Conservation (phyloP, 2,888 invertebrate species). For the Dioctria rufipes region DNA sequence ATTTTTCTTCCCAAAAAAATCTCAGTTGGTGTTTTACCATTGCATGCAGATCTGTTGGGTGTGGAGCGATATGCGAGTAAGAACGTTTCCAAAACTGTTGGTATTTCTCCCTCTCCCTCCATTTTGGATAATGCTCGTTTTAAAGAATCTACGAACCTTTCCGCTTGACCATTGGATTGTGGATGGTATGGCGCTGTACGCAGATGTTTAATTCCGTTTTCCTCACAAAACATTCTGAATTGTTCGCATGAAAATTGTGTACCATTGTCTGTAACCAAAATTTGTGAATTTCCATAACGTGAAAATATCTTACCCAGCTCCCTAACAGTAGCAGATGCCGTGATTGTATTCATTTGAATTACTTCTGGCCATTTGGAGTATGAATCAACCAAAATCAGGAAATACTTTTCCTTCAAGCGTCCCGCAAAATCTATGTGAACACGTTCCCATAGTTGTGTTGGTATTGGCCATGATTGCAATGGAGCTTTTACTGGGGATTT, state of each 20-base stretch:
- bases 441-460: not conserved
- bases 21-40: too few relatives aligned
- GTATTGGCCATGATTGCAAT: not conserved
- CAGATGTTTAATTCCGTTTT: too few relatives aligned
- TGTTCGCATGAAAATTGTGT: not conserved
- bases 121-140: too few relatives aligned
- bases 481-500: not conserved
- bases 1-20: too few relatives aligned
- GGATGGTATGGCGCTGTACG: too few relatives aligned
- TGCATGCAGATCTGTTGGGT: too few relatives aligned
- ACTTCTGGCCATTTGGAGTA: not conserved
- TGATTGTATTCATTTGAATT: not conserved
- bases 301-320: not conserved
- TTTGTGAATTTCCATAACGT: not conserved
- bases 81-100: too few relatives aligned
- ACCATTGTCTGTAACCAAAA: not conserved
- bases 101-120: too few relatives aligned
- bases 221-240: not conserved
- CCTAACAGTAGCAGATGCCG: not conserved
- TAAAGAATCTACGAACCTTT: too few relatives aligned
- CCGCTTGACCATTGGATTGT: too few relatives aligned
- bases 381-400: not conserved
- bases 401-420: not conserved
- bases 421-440: not conserved
- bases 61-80: too few relatives aligned